Percentiles rank a stretch among this genome's conserved stretches.
These are phyloP conservation scores for Leucania comma DNA, from an alignment of 2,888 invertebrate species.

Conservation along the genomic window DNA sequence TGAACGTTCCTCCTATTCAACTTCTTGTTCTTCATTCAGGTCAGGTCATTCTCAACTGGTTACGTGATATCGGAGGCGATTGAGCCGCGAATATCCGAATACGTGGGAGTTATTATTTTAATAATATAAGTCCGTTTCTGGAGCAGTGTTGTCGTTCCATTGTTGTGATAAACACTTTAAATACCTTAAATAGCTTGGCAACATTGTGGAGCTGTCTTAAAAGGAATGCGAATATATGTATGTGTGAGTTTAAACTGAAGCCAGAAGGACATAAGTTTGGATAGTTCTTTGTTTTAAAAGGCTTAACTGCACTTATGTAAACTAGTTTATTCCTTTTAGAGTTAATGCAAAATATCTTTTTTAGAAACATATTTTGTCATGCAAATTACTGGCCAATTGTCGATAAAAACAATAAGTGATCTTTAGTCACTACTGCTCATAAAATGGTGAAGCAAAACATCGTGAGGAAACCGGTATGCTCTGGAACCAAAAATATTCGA, in stretches of 20 bases:
- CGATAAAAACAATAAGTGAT: background rate
- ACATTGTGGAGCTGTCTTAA: slow-evolving; percentile 55
- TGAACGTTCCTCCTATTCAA: slow-evolving; percentile 50
- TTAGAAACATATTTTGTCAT: slow-evolving; percentile 1
- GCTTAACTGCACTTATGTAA: slow-evolving; percentile 17
- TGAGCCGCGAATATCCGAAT: slow-evolving; percentile 78
- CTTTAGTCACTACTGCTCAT: no score
- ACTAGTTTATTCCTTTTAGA: slow-evolving; percentile 26
- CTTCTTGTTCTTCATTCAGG: slow-evolving; percentile 57
- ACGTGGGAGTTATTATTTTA: slow-evolving; percentile 84
- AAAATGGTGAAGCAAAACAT: no score
- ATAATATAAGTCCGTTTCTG: slow-evolving; percentile 74
- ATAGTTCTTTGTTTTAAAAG: slow-evolving; percentile 39
- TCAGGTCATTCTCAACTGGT: slow-evolving; percentile 68
- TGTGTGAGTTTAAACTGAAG: slow-evolving; percentile 11
- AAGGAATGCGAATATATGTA: slow-evolving; percentile 51
- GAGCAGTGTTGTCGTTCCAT: slow-evolving; percentile 63
- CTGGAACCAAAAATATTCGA: no score
- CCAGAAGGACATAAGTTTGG: slow-evolving; percentile 9
- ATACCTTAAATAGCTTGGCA: slow-evolving; percentile 50
- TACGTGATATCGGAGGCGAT: slow-evolving; percentile 74
- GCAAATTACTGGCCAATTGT: background rate
- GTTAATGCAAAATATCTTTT: background rate
- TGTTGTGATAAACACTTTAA: slow-evolving; percentile 63
- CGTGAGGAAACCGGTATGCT: no score